phyloP scores from a whole-genome alignment of 2,888 invertebrate genomes.

The Lottia gigantea region DNA sequence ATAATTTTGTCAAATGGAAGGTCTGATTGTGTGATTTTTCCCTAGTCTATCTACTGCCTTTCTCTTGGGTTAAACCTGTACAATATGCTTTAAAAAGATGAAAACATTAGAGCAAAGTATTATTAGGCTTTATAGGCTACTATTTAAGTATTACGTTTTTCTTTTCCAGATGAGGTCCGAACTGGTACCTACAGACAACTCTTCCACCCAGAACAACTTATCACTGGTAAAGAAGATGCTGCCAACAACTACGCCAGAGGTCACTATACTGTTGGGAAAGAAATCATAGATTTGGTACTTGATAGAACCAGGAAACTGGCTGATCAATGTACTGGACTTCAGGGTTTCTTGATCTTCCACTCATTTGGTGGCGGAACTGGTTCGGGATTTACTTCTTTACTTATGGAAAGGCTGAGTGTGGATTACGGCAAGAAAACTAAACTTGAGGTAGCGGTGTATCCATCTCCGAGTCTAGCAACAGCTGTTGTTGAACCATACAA shows the following conservation, averaged over 20 bases:
- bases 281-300: not conserved
- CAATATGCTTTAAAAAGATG: too few relatives aligned
- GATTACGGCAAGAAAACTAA: not conserved
- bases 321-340: slow-evolving; percentile 8
- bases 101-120: too few relatives aligned
- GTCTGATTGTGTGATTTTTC: too few relatives aligned
- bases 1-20: not conserved
- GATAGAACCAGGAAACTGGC: not conserved
- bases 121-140: too few relatives aligned
- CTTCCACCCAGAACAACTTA: slow-evolving; percentile 2
- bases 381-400: not conserved
- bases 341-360: slow-evolving; percentile 1
- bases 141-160: too few relatives aligned
- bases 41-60: too few relatives aligned
- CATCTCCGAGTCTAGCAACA: not conserved
- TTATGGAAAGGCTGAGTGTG: not conserved
- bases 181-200: slow-evolving; percentile 8
- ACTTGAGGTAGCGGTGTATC: not conserved
- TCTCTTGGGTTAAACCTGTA: too few relatives aligned
- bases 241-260: not conserved
- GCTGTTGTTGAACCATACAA: slow-evolving; percentile 3
- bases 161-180: not conserved
- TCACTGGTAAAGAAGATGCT: slow-evolving; percentile 6
- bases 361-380: not conserved
- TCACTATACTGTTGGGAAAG: not conserved